Conservation (phyloP, 2,113 vertebrate genomes). For the Corythaixoides concolor region DNA sequence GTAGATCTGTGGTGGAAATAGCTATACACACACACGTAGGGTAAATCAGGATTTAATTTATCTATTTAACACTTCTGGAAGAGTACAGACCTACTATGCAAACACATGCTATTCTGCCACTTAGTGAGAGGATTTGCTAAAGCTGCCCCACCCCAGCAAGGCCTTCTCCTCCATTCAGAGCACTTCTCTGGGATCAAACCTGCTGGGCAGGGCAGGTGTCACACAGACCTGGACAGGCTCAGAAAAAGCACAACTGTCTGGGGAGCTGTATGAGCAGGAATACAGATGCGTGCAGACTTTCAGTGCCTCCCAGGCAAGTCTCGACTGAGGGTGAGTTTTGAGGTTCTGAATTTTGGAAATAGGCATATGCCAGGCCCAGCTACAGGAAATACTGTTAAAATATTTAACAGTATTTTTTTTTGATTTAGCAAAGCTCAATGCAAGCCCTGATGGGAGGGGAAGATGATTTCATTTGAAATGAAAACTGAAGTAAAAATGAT, state of each 20-base stretch:
- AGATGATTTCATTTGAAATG: not conserved
- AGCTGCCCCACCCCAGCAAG: not conserved
- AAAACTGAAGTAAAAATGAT: not conserved
- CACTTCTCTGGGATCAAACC: fast-evolving
- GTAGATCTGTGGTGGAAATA: not conserved
- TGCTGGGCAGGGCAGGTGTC: not conserved
- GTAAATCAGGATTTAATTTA: not conserved
- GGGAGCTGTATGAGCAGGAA: not conserved
- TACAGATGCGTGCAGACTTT: not conserved
- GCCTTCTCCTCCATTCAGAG: not conserved
- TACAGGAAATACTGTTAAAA: not conserved
- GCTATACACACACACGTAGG: not conserved
- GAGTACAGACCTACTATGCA: not conserved
- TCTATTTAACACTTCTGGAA: not conserved
- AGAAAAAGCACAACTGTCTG: fast-evolving
- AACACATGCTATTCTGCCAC: not conserved
- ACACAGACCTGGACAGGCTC: not conserved
- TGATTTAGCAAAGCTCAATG: not conserved
- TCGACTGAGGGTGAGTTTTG: not conserved
- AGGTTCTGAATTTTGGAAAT: not conserved
- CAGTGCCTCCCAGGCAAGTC: not conserved
- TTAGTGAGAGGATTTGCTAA: not conserved
- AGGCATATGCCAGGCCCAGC: not conserved
- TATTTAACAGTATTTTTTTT: no score
- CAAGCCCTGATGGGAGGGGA: not conserved